Evolutionary conservation across 2,888 invertebrate species (phyloP).

Genomic region (Steromphala cineraria): DNA sequence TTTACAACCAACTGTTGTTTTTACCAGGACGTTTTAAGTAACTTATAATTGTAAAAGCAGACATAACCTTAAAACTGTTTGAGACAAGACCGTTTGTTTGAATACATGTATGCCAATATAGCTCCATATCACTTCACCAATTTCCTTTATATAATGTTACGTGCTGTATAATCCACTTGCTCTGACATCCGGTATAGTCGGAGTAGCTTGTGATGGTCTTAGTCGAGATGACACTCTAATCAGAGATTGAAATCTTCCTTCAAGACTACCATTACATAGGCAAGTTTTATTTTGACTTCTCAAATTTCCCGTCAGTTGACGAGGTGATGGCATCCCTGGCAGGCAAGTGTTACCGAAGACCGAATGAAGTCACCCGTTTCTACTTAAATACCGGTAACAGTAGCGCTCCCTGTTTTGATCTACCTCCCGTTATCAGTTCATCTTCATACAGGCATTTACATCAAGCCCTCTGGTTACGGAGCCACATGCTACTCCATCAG

Average conservation of each 20-base stretch:
- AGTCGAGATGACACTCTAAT: background rate
- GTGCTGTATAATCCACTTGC: background rate
- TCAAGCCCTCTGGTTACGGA: too few species aligned
- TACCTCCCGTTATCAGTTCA: too few species aligned
- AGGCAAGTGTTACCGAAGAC: background rate
- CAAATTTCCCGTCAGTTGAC: background rate
- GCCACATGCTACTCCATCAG: too few species aligned
- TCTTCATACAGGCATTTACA: too few species aligned
- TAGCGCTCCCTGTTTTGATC: too few species aligned
- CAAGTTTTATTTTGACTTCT: slow-evolving; percentile 1
- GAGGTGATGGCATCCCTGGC: background rate
- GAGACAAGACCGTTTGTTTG: too few species aligned
- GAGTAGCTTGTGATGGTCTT: background rate
- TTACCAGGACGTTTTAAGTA: too few species aligned
- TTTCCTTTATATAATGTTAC: background rate
- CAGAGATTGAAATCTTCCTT: background rate
- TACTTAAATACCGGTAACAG: background rate
- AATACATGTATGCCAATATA: too few species aligned
- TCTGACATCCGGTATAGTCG: background rate
- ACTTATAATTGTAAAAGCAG: too few species aligned
- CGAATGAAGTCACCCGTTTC: background rate
- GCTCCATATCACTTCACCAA: too few species aligned
- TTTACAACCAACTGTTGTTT: too few species aligned
- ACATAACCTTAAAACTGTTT: too few species aligned
- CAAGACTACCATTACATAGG: background rate